Evolutionary conservation across 2,888 invertebrate species (phyloP).

Genomic region (Dryobota labecula): DNA sequence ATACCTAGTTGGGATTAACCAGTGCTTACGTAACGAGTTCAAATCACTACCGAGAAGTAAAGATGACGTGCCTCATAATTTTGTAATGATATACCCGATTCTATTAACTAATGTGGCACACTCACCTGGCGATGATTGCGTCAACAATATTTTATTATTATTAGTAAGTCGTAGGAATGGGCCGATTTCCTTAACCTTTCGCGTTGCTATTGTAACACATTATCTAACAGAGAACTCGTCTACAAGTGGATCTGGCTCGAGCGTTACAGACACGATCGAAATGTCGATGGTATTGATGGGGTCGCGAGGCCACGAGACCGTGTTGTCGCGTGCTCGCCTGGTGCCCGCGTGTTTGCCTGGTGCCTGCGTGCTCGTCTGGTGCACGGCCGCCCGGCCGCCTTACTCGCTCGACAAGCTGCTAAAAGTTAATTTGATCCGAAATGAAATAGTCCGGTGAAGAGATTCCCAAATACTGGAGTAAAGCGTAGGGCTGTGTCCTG

Average conservation of each 20-base stretch:
- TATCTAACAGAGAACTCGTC: constrained; percentile 24
- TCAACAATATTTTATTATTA: constrained; percentile 21
- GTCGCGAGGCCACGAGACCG: neutral
- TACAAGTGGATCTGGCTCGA: neutral
- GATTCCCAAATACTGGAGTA: neutral
- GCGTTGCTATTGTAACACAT: constrained; percentile 7
- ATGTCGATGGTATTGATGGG: neutral
- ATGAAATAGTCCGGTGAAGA: no score
- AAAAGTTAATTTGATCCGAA: neutral
- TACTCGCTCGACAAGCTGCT: neutral
- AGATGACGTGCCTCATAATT: constrained; percentile 31
- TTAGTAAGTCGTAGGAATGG: constrained; percentile 15
- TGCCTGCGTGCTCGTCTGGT: no score
- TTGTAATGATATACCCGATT: constrained; percentile 30
- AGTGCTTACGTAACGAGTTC: constrained; percentile 50
- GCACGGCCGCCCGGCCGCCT: no score
- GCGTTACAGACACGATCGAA: neutral
- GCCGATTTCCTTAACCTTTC: constrained; percentile 36
- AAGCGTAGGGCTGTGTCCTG: neutral
- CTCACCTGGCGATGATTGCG: constrained; percentile 35
- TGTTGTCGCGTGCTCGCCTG: no score
- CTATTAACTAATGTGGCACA: constrained; percentile 58
- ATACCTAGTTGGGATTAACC: constrained; percentile 28
- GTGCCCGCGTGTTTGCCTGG: no score
- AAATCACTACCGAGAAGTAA: constrained; percentile 43